Evolutionary conservation across 1,140 invertebrate species (phyloP).

Genomic region (Drosophila prosaltans): DNA sequence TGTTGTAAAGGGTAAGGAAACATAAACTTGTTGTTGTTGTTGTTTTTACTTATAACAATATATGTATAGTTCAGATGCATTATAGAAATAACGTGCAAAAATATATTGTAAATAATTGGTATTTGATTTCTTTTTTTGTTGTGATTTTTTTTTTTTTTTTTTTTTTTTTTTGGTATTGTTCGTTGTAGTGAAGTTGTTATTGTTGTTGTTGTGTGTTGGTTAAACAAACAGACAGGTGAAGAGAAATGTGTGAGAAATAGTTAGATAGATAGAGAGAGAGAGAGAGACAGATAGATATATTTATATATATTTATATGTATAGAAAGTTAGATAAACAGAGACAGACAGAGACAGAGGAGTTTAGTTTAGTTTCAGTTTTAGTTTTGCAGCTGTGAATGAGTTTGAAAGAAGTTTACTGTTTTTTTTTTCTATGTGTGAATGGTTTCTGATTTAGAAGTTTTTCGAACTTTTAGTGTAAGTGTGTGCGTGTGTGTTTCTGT

Average conservation of each 20-base stretch:
- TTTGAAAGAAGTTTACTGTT: background rate
- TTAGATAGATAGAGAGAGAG: slow-evolving; percentile 68
- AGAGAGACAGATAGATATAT: slow-evolving; percentile 52
- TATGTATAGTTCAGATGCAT: slow-evolving; percentile 82
- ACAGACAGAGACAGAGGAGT: slow-evolving; percentile 42
- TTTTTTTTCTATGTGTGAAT: background rate
- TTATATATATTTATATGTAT: slow-evolving; percentile 64
- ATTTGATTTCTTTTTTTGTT: slow-evolving; percentile 21
- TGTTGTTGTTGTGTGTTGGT: slow-evolving; percentile 40
- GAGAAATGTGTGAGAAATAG: slow-evolving; percentile 36
- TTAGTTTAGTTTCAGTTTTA: background rate
- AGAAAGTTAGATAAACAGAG: slow-evolving; percentile 58
- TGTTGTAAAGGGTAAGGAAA: slow-evolving; percentile 76
- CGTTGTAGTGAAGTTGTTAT: slow-evolving; percentile 1
- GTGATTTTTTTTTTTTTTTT: slow-evolving; percentile 1
- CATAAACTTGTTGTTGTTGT: slow-evolving; percentile 59
- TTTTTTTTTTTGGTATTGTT: slow-evolving; percentile 7
- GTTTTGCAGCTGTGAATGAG: slow-evolving; percentile 16
- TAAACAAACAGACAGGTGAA: slow-evolving; percentile 60
- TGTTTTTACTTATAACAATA: slow-evolving; percentile 75
- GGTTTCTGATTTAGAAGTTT: slow-evolving; percentile 5
- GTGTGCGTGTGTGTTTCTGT: slow-evolving; percentile 13
- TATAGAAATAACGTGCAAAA: slow-evolving; percentile 82
- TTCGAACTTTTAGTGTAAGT: slow-evolving; percentile 14
- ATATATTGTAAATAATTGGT: slow-evolving; percentile 79